Evolutionary conservation across 2,797 vertebrate species (phyloP), one percentile per base, ranked within the genome.

Genomic region (Coregonus suidteri): DNA sequence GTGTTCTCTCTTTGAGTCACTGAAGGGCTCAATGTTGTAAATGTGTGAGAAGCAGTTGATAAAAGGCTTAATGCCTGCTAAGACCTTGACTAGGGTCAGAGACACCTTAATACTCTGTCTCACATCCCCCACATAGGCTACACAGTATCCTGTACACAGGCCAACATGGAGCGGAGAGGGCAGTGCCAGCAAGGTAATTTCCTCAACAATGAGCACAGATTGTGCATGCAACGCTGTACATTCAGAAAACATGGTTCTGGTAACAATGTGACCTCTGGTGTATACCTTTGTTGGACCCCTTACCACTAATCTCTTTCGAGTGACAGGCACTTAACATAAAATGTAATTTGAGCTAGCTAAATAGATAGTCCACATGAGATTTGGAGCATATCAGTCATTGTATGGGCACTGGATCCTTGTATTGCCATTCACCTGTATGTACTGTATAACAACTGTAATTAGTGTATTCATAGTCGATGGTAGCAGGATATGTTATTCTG

Each of bases 401-500:
- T 52, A 1, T n/a, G 56, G 41, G n/a, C 70, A 5, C 47, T 30
- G n/a, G 30, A 14, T 52, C 47, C 47, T 52, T 31, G 47, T 25
- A 70, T n/a, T 73, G 53, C 72, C 72, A 56, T 59, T 59, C 30
- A 56, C 56, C 72, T 62, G 72, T 62, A 62, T 62, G 52, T 47
- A 47, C 41, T 47, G 41, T 37, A n/a, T 30, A n/a, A 35, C 53
- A 16, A 4, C 7, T 73, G 34, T 11, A 41, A n/a, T n/a, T 34
- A 66, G 14, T 16, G 25, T 53, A 25, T 30, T 54, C 41, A 47
- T 47, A 47, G 41, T 11, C 41, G 9, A 47, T 2, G 41, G 9
- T 47, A 47, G 41, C 41, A 13, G 41, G 9, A 47, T 47, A 47
- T 47, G 11, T 47, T 2, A 47, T 47, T 47, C 41, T 47, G 41